Percentiles rank a stretch among this genome's conserved stretches.
Conservation (phyloP, 2,797 vertebrate species). For the Taeniopygia guttata region DNA sequence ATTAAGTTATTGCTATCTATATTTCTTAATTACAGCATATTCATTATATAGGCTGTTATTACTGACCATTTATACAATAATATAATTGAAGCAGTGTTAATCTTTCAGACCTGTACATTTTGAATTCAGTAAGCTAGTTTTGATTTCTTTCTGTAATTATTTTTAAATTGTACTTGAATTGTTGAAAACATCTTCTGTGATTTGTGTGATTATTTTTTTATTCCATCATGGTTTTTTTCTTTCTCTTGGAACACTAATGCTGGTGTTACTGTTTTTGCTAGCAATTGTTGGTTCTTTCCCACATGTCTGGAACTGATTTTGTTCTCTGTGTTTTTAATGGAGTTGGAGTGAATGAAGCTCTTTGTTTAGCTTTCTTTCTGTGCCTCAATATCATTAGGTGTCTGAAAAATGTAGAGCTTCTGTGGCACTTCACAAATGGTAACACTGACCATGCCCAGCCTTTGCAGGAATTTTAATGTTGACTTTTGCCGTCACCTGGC, state of each 20-base stretch:
- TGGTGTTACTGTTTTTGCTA: constrained; percentile 12
- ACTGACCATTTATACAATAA: neutral
- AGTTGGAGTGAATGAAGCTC: constrained; percentile 43
- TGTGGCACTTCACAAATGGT: constrained; percentile 11
- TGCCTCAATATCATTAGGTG: constrained; percentile 30
- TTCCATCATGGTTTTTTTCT: neutral
- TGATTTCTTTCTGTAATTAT: neutral
- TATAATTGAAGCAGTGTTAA: neutral
- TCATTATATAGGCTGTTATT: neutral
- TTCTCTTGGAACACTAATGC: constrained; percentile 17
- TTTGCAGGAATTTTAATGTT: neutral
- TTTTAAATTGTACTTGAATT: neutral
- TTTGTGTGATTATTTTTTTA: constrained; percentile 4
- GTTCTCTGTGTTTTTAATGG: neutral
- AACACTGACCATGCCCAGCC: neutral
- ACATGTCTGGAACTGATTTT: constrained; percentile 59
- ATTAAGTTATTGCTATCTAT: constrained; percentile 4
- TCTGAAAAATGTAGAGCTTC: constrained; percentile 36
- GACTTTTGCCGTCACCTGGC: neutral
- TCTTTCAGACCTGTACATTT: neutral
- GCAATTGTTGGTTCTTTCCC: constrained; percentile 28
- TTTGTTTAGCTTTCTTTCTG: constrained; percentile 54
- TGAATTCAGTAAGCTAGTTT: neutral
- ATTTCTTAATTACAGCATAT: neutral
- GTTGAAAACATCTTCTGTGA: constrained; percentile 7